phyloP scores from a whole-genome alignment of 2,888 invertebrate species.

The Cryptophagus acutangulus region DNA sequence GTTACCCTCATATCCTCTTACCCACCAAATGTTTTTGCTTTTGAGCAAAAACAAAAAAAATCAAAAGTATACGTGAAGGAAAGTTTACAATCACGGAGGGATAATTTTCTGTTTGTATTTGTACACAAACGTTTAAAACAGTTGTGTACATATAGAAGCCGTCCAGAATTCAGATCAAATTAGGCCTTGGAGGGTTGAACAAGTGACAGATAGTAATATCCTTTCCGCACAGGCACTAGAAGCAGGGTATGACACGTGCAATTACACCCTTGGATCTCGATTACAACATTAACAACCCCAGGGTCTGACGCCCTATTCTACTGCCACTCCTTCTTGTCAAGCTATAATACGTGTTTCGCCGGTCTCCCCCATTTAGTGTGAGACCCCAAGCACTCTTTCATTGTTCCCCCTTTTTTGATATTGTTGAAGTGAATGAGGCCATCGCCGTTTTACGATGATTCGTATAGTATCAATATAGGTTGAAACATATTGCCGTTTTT shows the following conservation, averaged over 20 bases:
- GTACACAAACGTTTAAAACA: conserved; percentile 24
- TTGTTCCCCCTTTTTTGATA: conserved; percentile 22
- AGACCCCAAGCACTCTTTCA: conserved; percentile 21
- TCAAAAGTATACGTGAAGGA: background rate
- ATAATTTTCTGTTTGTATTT: conserved; percentile 20
- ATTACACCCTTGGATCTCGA: conserved; percentile 42
- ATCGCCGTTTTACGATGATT: conserved; percentile 31
- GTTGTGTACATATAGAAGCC: conserved; percentile 25
- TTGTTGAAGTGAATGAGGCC: conserved; percentile 31
- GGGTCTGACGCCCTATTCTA: conserved; percentile 19
- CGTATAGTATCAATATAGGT: conserved; percentile 28
- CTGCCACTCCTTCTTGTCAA: background rate
- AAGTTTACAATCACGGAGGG: conserved; percentile 11
- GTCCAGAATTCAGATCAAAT: conserved; percentile 36
- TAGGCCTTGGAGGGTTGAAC: conserved; percentile 34
- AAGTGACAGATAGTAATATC: conserved; percentile 39
- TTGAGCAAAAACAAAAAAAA: background rate
- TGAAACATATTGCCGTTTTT: conserved; percentile 29
- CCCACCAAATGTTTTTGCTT: background rate
- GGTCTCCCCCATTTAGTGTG: conserved; percentile 15
- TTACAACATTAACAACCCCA: conserved; percentile 42
- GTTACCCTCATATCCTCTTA: conserved; percentile 26
- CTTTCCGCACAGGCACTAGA: conserved; percentile 30
- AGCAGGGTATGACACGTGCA: conserved; percentile 36
- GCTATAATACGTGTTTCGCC: conserved; percentile 10